Evolutionary conservation across 1,140 invertebrate genomes (phyloP).

Genomic region (Drosophila busckii): DNA sequence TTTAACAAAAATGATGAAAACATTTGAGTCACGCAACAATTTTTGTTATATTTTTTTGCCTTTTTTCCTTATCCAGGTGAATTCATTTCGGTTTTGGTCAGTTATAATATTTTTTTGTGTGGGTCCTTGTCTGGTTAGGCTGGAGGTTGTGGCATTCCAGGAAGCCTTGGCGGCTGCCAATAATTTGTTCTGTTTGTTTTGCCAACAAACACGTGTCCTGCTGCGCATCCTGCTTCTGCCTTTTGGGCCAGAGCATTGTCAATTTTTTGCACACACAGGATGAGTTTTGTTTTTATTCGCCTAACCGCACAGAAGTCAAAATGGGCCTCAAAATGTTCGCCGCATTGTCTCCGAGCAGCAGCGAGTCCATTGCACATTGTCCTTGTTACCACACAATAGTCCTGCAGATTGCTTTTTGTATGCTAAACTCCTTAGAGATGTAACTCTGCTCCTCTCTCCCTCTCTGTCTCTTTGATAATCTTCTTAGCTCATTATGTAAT

Average conservation of each 20-base stretch:
- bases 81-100: no score
- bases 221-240: constrained; percentile 29
- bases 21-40: constrained; percentile 49
- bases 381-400: no score
- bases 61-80: no score
- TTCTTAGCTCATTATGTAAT: constrained; percentile 49
- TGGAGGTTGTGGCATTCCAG: no score
- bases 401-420: no score
- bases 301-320: constrained; percentile 48
- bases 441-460: neutral
- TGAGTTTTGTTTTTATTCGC: constrained; percentile 22
- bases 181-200: constrained; percentile 28
- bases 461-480: neutral
- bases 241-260: constrained; percentile 7
- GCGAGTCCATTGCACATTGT: constrained; percentile 2
- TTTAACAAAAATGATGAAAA: constrained; percentile 38
- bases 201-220: constrained; percentile 29
- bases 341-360: constrained; percentile 7
- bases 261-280: constrained; percentile 31
- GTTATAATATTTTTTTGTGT: no score
- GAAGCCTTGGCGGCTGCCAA: constrained; percentile 22
- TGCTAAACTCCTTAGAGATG: neutral
- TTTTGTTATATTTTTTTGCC: constrained; percentile 25
- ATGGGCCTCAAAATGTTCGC: constrained; percentile 24
- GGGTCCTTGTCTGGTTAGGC: no score